Evolutionary conservation across 2,888 invertebrate genomes (phyloP).

Genomic region (Tenthredo scrophulariae): DNA sequence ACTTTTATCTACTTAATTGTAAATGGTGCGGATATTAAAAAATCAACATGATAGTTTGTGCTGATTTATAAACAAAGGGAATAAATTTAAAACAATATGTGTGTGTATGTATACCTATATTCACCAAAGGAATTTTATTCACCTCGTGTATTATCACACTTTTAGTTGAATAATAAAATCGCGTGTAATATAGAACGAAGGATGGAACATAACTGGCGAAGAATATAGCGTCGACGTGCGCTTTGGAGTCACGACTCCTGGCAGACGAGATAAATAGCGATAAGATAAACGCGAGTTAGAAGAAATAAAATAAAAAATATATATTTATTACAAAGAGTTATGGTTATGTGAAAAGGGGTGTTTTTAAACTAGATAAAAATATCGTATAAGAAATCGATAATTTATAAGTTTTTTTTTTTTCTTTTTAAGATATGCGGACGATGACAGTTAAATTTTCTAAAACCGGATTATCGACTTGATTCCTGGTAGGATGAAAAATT

Average conservation of each 20-base stretch:
- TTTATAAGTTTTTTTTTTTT: background rate
- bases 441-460: background rate
- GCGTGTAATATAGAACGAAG: background rate
- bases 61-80: background rate
- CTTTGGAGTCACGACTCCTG: background rate
- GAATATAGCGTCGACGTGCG: background rate
- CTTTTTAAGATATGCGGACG: background rate
- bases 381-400: background rate
- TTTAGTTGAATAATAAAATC: background rate
- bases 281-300: background rate
- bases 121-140: background rate
- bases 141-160: background rate
- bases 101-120: background rate
- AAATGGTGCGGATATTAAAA: background rate
- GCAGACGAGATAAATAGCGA: background rate
- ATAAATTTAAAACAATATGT: background rate
- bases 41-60: background rate
- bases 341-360: background rate
- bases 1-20: background rate
- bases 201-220: background rate
- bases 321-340: background rate
- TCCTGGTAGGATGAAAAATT: background rate
- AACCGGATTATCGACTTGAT: constrained; percentile 4
- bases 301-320: too few species aligned
- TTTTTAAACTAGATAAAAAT: background rate